Base-by-base conservation (phyloP, 2,888 invertebrate genomes). In the Physocephala rufipes region DNA sequence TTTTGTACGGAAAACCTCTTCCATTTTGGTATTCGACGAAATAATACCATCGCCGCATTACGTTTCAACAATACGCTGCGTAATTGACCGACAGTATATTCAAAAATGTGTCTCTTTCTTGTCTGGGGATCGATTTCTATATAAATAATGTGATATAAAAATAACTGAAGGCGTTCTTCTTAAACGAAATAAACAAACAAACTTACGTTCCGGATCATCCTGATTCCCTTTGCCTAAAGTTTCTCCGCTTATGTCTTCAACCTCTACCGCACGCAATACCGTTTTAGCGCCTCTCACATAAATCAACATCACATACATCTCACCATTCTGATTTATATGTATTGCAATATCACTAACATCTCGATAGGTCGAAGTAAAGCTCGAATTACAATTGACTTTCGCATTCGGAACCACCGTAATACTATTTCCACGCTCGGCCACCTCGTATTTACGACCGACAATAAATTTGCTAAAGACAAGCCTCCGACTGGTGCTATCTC, bases 321-420 rank as follows among this genome's bases (percentile, higher is more conserved):
- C 79, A 19, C 80, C 82, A 12, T 73, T 74, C 0, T 67, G 15
- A 63, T 80, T 84, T 19, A 71, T 72, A 62, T 80, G 80, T 9
- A 75, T 78, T 2, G 78, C 72, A 19, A 84, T 53, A 4, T 77
- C 75, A n/a, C 67, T 74, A 1, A 82, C 78, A 28, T 79, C 74
- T 13, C 63, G 43, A 7, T 77, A 74, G n/a, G 79, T 75, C 0
- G 76, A 75, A 0, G 71, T 73, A 24, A 82, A 84, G 28, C 79
- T 82, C 19, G 78, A 81, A 69, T 80, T 84, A 71, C 85, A 85
- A 67, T 84, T 82, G 74, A 84, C 70, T 1, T 80, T 79, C 9
- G 78, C 74, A 67, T 76, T 82, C 3, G 81, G 78, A 66, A 80
- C 84, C 16, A 83, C 77, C 49, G 79, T 67, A 2, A 85, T 75